These are phyloP conservation scores for Camelus dromedarius DNA, from an alignment of 2,113 vertebrate species.

Conservation along the genomic window DNA sequence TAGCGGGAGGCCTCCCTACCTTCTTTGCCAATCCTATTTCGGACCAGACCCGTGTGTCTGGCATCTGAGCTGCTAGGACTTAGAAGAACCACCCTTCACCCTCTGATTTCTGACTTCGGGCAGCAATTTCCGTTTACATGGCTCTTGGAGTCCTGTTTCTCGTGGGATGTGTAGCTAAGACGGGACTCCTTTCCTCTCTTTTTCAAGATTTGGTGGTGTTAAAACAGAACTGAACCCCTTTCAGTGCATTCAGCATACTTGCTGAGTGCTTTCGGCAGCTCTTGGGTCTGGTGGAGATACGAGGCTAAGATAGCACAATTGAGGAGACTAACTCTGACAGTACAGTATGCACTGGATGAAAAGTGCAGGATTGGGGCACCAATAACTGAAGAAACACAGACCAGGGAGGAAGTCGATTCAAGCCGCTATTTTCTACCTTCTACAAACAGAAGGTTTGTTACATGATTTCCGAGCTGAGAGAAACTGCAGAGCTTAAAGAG, in stretches of 20 bases:
- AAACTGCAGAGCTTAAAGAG: neutral
- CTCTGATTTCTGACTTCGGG: neutral
- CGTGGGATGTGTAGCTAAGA: neutral
- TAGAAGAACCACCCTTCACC: neutral
- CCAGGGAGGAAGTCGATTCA: neutral
- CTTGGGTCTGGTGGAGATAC: neutral
- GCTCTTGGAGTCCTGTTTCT: neutral
- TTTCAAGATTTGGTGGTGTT: neutral
- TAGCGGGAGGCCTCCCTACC: neutral
- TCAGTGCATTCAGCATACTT: neutral
- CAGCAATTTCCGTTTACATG: neutral
- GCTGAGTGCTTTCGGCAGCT: neutral
- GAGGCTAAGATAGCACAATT: neutral
- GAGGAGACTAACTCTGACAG: neutral
- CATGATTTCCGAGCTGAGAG: neutral
- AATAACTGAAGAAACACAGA: neutral
- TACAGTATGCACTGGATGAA: neutral
- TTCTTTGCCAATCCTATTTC: neutral
- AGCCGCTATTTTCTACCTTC: neutral
- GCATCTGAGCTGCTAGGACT: neutral
- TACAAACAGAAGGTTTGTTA: neutral
- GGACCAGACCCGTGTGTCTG: neutral
- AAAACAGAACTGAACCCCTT: neutral
- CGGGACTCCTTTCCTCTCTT: neutral
- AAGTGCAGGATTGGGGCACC: neutral